Conservation (phyloP, 2,797 vertebrate genomes). For the Loriculus beryllinus region DNA sequence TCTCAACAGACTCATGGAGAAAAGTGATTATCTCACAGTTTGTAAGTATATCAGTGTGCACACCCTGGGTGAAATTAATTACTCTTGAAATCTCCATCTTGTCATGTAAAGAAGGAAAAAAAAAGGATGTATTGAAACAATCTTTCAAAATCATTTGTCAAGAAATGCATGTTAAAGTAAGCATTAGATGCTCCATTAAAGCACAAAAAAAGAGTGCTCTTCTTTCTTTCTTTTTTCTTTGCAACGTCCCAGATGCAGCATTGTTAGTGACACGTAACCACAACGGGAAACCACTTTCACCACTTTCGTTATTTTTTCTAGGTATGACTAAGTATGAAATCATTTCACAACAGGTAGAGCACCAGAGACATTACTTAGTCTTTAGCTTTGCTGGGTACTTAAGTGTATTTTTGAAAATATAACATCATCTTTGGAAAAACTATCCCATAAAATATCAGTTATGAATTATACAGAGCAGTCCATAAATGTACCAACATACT, state of each 20-base stretch:
- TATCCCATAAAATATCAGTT: background rate
- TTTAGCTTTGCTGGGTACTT: background rate
- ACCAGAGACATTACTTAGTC: background rate
- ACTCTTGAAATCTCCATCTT: background rate
- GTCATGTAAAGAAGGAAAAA: background rate
- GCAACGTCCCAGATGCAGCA: background rate
- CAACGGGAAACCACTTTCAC: constrained; percentile 11
- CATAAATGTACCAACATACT: background rate
- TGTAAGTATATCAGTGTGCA: background rate
- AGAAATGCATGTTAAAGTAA: background rate
- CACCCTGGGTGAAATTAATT: background rate
- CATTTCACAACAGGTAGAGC: background rate
- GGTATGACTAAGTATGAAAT: background rate
- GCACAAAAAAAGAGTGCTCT: background rate
- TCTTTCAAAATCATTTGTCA: background rate
- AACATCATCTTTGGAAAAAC: background rate
- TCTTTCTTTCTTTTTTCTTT: background rate
- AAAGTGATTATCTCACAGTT: background rate
- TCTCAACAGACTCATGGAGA: background rate
- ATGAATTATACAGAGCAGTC: background rate
- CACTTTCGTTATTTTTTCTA: constrained; percentile 19
- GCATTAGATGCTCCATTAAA: background rate
- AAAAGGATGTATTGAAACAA: background rate
- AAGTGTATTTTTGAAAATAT: background rate
- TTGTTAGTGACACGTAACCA: background rate